Evolutionary conservation across 2,113 vertebrate species (phyloP).

Genomic region (Xerus inauris): DNA sequence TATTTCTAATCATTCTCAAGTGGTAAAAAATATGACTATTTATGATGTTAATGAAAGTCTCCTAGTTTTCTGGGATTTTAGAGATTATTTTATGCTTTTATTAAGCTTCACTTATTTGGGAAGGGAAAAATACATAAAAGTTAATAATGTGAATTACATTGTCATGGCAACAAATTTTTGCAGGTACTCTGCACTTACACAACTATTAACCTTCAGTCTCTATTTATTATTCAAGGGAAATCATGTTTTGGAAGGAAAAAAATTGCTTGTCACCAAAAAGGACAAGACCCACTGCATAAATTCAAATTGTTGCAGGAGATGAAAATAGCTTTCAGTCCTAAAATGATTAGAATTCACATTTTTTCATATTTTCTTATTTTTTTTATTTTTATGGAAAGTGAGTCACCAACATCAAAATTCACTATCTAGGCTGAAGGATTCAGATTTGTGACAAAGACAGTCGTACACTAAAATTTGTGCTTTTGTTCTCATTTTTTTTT

Average conservation of each 20-base stretch:
- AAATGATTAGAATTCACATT: slow-evolving; percentile 81
- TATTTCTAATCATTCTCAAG: slow-evolving; percentile 68
- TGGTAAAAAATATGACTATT: slow-evolving; percentile 57
- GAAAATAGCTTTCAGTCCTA: slow-evolving; percentile 79
- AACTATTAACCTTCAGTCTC: slow-evolving; percentile 81
- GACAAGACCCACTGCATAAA: slow-evolving; percentile 75
- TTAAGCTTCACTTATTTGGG: slow-evolving; percentile 70
- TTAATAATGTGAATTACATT: slow-evolving; percentile 83
- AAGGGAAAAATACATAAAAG: slow-evolving; percentile 76
- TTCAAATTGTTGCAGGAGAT: slow-evolving; percentile 78
- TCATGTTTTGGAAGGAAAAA: slow-evolving; percentile 80
- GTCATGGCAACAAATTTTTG: slow-evolving; percentile 85
- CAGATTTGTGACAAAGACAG: not conserved
- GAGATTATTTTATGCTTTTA: slow-evolving; percentile 73
- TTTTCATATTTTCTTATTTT: slow-evolving; percentile 71
- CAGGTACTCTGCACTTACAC: slow-evolving; percentile 74
- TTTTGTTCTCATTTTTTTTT: not conserved
- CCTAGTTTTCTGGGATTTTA: not conserved
- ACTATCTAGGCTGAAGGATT: not conserved
- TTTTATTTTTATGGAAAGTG: not conserved
- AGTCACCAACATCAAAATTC: not conserved
- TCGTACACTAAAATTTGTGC: not conserved
- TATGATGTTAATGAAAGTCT: slow-evolving; percentile 27
- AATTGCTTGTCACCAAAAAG: slow-evolving; percentile 83
- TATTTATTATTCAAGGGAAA: slow-evolving; percentile 86